A percentile compares a stretch with the other conserved stretches of the same genome.
phyloP scores from a whole-genome alignment of 2,113 vertebrate species.

The Menidia beryllina region DNA sequence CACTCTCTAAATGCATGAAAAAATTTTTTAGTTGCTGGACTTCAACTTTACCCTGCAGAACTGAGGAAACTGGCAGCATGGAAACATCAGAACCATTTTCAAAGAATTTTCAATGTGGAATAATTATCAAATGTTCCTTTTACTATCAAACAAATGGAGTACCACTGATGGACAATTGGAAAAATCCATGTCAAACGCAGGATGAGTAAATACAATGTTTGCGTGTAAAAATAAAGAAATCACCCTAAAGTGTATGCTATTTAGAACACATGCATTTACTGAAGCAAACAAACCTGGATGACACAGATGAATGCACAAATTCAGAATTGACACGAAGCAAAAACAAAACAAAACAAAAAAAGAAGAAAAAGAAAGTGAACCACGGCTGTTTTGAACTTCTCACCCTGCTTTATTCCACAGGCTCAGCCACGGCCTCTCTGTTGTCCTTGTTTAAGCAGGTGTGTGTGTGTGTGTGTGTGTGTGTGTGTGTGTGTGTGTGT shows the following conservation, averaged over 20 bases:
- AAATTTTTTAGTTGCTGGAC: background rate
- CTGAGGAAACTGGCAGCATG: background rate
- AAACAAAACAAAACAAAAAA: too few species aligned
- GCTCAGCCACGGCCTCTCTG: background rate
- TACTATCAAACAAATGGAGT: background rate
- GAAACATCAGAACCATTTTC: background rate
- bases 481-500: slow-evolving; percentile 34
- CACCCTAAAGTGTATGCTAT: background rate
- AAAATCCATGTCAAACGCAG: background rate
- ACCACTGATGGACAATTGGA: background rate
- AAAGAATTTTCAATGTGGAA: slow-evolving; percentile 2
- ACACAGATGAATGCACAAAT: background rate
- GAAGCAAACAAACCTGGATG: background rate
- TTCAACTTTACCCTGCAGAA: background rate
- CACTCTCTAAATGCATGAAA: background rate
- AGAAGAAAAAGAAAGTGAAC: slow-evolving; percentile 1
- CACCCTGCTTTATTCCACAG: background rate
- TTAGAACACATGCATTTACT: too few species aligned
- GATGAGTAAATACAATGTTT: background rate
- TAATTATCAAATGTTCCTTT: background rate
- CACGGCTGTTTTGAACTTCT: slow-evolving; percentile 2
- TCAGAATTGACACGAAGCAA: background rate
- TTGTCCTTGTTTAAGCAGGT: slow-evolving; percentile 45
- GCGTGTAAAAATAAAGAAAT: background rate
- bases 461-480: slow-evolving; percentile 39